Evolutionary conservation across 1,140 invertebrate genomes (phyloP), one percentile per base, ranked within the genome.

Genomic region (Aphidius gifuensis): DNA sequence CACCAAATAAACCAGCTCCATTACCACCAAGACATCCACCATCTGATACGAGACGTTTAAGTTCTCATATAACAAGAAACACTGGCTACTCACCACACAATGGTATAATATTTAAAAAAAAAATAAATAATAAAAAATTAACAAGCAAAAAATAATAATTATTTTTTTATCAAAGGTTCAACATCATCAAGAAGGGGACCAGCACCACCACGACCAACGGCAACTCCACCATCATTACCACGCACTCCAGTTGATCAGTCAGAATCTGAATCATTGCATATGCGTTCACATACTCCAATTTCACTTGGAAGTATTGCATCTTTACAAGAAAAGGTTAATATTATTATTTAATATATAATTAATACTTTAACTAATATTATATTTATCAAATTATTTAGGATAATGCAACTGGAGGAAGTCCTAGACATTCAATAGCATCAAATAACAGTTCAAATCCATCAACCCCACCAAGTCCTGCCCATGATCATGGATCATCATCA

Each of bases 381-480:
- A 47, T 51, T 61, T 21, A 44, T 46, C 9, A 21, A 51, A 16
- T 16, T 16, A 16, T 16, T 16, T 16, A 84, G 82, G 83, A 82
- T 50, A 80, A 80, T 64, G 77, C 78, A 59, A 74, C 80, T 46
- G 83, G 84, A 67, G 83, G 84, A 65, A 88, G 85, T 72, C 87
- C 89, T 45, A 83, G 90, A 58, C 90, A 91, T 74, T 92, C 90
- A 46, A 87, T 91, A 69, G 89, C 89, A 39, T 92, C 90, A 47
- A 92, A 92, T 78, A 91, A 90, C 76, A 91, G 89, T 80, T 91
- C 88, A 70, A 90, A 89, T 76, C 82, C 88, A 65, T 90, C 89
- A 61, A 91, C 88, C 63, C 89, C 90, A 60, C 90, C 90, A 38
- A 89, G 87, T 72, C 88, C 89, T 43, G 86, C 86, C 65, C 84